Evolutionary conservation across 2,888 invertebrate species (phyloP), one percentile per base, ranked within the genome.

Genomic region (Blastobasis lacticolella): DNA sequence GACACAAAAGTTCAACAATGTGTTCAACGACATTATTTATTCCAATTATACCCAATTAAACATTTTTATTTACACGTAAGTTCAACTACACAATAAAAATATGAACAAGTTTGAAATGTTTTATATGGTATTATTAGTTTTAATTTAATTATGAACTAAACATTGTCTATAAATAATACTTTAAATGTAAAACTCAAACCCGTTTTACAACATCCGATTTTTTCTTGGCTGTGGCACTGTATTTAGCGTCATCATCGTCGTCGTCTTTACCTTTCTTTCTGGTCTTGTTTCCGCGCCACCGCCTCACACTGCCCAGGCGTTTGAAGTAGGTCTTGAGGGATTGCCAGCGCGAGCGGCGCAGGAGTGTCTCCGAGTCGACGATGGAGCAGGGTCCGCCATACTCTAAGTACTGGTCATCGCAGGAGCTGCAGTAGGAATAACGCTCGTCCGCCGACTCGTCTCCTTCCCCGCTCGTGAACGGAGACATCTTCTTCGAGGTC

Each of bases 261-360:
- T 40, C 42, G 9, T 6, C 10, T 8, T 9, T 42, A 42, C 8
- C 7, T 45, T 45, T 45, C 5, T 48, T 46, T 46, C 49, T 40
- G 49, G 47, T 59, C 66, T 55, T 41, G 51, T 52, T 49, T 49
- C 55, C 23, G 38, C 43, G 38, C 38, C 51, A 59, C 54, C 63
- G 70, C 23, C 57, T 49, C 62, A 63, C 36, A 10, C 10, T 73
- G 5, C 69, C 51, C 37, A 67, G 62, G 10, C 54, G 57, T 10
- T 75, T 57, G 37, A 76, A 57, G 51, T 67, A 75, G 6, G 62
- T 67, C 54, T 75, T 73, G 10, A 80, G 64, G 23, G 60, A 54
- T 50, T 57, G 63, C 83, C 84, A 81, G 58, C 72, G 80, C 4
- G 75, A 75, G 53, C 70, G 72, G 40, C 57, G 70, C 8, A 80